These are phyloP conservation scores for Cepphus grylle DNA, from an alignment of 2,113 vertebrate species.

Conservation along the genomic window DNA sequence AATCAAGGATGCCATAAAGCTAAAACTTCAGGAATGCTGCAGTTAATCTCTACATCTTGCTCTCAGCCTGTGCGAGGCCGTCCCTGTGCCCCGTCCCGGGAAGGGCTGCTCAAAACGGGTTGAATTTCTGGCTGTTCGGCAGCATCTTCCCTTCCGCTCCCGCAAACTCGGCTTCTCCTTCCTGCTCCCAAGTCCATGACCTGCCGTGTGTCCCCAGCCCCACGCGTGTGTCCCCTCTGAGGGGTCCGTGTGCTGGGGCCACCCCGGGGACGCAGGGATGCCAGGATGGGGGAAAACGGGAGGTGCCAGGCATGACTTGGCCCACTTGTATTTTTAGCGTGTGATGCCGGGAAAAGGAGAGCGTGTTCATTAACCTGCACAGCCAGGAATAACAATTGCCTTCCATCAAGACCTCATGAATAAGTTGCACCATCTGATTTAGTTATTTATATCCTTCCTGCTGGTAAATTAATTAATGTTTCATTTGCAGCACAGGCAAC, in stretches of 20 bases:
- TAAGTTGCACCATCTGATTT: neutral
- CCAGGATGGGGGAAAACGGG: neutral
- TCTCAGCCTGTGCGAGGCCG: neutral
- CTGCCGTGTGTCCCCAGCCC: neutral
- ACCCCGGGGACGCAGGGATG: rapidly evolving
- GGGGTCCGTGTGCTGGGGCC: neutral
- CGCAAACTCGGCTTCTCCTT: rapidly evolving
- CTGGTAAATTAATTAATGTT: slow-evolving; percentile 71
- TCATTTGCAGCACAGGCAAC: neutral
- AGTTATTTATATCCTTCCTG: slow-evolving; percentile 70
- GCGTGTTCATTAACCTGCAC: slow-evolving; percentile 37
- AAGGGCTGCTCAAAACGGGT: rapidly evolving
- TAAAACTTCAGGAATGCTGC: neutral
- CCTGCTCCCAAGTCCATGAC: no score
- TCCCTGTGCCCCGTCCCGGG: neutral
- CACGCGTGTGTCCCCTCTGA: rapidly evolving
- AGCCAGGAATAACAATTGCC: neutral
- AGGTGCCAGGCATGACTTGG: neutral
- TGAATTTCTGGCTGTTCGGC: neutral
- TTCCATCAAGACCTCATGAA: neutral
- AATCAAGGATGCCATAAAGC: neutral
- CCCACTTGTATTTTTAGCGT: slow-evolving; percentile 12
- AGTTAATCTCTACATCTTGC: neutral
- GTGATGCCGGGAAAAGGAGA: neutral
- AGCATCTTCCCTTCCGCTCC: neutral